Base-by-base conservation (phyloP, 2,888 invertebrate species). In the Tetragonula carbonaria region DNA sequence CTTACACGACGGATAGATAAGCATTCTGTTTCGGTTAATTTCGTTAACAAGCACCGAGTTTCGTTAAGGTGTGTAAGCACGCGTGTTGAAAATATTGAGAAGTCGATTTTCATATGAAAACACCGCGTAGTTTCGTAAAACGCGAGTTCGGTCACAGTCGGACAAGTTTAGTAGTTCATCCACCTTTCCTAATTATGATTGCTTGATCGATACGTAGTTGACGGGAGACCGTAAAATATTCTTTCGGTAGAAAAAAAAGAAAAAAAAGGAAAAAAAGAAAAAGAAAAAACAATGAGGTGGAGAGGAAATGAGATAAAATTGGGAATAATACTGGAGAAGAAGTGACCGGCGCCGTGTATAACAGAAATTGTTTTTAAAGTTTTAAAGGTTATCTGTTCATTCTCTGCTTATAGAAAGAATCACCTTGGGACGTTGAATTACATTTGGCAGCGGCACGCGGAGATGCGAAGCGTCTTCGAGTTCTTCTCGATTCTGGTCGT, bases 371-470 rank as follows among this genome's bases (percentile, higher is more conserved):
- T 33, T 28, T 28, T 2, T 45, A 45, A 45, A 23, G n/a, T n/a
- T 38, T n/a, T 18, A n/a, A n/a, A 50, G 1, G 38, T 11, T 13
- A 23, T 63, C 3, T 62, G 38, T 11, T 45, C 18, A 51, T 53
- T 62, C 67, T 95, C 95, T 65, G 96, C 63, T 95, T 95, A 59
- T 96, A 98, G 98, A 98, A 98, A 95, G 98, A 98, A 95, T 98
- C 98, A 57, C 97, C 98, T 66, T 97, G 98, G 82, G 98, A 99
- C 95, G 98, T 98, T 92, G 97, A 98, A 95, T 96, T 99, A 93
- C 99, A 99, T 95, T 95, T 98, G 94, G 98, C 98, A 71, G 98
- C 99, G 38, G 96, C 98, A 88, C 96, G 97, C 82, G 99, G 99
- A 5, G 98, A 99, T 95, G 96, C 97, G 87, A 96, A 96, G 78